Percentiles rank a stretch among this genome's conserved stretches.
phyloP scores from a whole-genome alignment of 2,888 invertebrate species.

The Hymenopus coronatus region DNA sequence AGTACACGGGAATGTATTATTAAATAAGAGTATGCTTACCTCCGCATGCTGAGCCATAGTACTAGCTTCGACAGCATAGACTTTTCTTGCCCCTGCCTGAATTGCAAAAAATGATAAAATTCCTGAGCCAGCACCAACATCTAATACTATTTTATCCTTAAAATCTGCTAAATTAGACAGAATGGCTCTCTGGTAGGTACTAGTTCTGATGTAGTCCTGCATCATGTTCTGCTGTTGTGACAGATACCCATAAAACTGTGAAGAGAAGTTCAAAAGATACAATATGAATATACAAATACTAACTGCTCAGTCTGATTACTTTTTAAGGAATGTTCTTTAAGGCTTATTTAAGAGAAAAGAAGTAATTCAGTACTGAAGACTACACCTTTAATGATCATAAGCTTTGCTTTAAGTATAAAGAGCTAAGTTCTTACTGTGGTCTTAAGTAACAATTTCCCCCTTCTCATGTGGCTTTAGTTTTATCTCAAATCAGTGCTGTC shows the following conservation, averaged over 20 bases:
- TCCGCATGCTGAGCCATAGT: slow-evolving; percentile 97
- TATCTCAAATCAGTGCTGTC: no score
- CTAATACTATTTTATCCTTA: slow-evolving; percentile 87
- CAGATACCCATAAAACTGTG: slow-evolving; percentile 94
- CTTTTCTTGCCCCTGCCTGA: slow-evolving; percentile 93
- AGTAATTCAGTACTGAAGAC: no score
- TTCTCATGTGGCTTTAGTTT: no score
- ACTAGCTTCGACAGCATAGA: slow-evolving; percentile 99
- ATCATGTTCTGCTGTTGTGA: slow-evolving; percentile 99
- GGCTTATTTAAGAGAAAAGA: no score
- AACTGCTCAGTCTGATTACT: neutral
- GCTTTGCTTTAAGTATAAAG: no score
- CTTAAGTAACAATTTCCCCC: no score
- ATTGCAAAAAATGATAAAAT: slow-evolving; percentile 97
- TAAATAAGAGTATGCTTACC: slow-evolving; percentile 41
- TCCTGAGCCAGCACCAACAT: slow-evolving; percentile 98
- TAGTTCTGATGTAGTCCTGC: slow-evolving; percentile 98
- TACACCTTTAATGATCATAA: no score
- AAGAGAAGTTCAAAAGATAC: slow-evolving; percentile 30
- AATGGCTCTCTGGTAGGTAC: slow-evolving; percentile 97
- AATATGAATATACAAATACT: neutral
- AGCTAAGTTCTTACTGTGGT: no score
- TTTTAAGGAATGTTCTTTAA: no score
- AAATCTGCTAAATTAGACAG: slow-evolving; percentile 91
- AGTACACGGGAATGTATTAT: neutral